Conservation (phyloP, 1,140 invertebrate genomes). For the Dufourea novaeangliae region DNA sequence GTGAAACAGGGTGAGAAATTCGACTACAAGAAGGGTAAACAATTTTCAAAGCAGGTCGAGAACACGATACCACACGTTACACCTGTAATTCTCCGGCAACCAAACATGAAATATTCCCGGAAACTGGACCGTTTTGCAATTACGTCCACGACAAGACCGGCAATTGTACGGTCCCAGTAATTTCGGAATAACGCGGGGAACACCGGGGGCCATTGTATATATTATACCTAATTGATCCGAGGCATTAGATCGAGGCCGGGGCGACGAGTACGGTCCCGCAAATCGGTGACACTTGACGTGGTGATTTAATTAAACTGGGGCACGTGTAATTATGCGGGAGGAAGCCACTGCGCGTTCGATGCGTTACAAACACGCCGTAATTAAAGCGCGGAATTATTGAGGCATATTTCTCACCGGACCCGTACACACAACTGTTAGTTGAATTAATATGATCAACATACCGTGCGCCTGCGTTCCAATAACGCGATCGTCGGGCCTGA, state of each 20-base stretch:
- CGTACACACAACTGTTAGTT: constrained; percentile 5
- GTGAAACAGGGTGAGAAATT: no score
- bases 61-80: not conserved
- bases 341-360: not conserved
- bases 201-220: not conserved
- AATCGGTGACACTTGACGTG: constrained; percentile 30
- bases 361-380: constrained; percentile 22
- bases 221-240: constrained; percentile 34
- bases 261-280: not conserved
- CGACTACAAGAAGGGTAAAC: no score
- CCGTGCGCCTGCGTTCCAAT: not conserved
- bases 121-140: not conserved
- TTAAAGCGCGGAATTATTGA: constrained; percentile 39
- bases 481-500: not conserved
- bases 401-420: constrained; percentile 26
- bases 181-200: constrained; percentile 6
- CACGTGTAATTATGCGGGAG: constrained; percentile 31
- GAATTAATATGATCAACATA: constrained; percentile 15
- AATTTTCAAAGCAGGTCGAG: not conserved
- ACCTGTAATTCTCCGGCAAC: not conserved
- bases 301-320: constrained; percentile 40
- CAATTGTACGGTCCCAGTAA: not conserved
- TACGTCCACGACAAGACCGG: not conserved
- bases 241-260: constrained; percentile 7
- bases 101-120: not conserved